Percentiles rank a stretch among this genome's conserved stretches.
phyloP scores from a whole-genome alignment of 2,113 vertebrate species.

The Conger conger region DNA sequence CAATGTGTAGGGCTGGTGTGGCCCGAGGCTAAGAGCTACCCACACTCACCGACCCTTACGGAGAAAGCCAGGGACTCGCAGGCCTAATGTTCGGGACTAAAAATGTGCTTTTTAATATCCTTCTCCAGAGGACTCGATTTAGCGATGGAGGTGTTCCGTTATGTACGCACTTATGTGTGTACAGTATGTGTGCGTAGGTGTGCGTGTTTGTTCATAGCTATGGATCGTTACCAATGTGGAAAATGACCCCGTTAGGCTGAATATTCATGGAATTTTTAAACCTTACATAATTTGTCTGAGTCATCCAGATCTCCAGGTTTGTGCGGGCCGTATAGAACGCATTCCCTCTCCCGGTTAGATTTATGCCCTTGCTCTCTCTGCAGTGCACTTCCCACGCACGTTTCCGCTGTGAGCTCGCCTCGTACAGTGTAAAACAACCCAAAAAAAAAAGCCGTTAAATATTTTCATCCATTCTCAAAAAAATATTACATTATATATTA shows the following conservation, averaged over 20 bases:
- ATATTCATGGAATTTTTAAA: conserved; percentile 29
- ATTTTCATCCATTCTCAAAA: conserved; percentile 29
- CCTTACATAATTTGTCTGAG: conserved; percentile 44
- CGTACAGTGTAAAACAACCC: not conserved
- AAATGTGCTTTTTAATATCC: conserved; percentile 32
- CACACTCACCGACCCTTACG: conserved; percentile 27
- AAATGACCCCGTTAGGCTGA: conserved; percentile 21
- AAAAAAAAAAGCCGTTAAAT: conserved; percentile 16
- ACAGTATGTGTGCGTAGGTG: not conserved
- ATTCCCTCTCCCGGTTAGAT: conserved; percentile 20
- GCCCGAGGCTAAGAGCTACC: conserved; percentile 32
- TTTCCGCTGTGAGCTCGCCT: conserved; percentile 8
- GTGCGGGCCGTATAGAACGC: conserved; percentile 36
- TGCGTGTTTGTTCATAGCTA: not conserved
- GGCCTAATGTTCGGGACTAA: conserved; percentile 20
- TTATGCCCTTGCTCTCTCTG: conserved; percentile 14
- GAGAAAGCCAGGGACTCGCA: not conserved
- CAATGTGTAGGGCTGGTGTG: conserved; percentile 19
- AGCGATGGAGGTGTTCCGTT: not conserved
- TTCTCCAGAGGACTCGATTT: not conserved
- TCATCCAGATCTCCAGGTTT: conserved; percentile 36
- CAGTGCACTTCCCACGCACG: conserved; percentile 7
- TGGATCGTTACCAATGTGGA: not conserved
- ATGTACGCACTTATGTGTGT: not conserved
- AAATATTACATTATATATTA: too few relatives aligned